A percentile compares a stretch with the other conserved stretches of the same genome.
Evolutionary conservation across 2,888 invertebrate genomes (phyloP).

Genomic region (Pachycephus smyrnensis): DNA sequence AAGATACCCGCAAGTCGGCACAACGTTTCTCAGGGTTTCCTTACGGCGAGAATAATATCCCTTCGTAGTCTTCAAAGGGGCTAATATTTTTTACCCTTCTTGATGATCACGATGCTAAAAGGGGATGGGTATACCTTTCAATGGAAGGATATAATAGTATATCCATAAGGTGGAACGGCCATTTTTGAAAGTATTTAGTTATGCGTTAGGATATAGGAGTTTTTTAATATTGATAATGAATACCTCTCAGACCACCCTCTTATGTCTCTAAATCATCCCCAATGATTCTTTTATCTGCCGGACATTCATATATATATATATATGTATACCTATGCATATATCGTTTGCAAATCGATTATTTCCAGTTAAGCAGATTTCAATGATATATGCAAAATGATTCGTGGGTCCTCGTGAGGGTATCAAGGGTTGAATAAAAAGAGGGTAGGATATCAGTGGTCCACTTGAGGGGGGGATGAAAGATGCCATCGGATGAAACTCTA

Average conservation of each 20-base stretch:
- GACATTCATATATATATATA: neutral
- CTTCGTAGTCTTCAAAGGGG: neutral
- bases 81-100: neutral
- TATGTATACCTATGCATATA: neutral
- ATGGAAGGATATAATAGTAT: neutral
- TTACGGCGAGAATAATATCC: neutral
- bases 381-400: neutral
- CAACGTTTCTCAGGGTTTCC: neutral
- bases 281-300: neutral
- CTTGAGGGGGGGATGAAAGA: neutral
- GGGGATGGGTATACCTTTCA: neutral
- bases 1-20: neutral
- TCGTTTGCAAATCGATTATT: neutral
- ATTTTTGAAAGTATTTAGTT: neutral
- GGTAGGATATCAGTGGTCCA: neutral
- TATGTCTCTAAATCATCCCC: neutral
- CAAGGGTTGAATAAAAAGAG: neutral
- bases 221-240: neutral
- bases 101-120: neutral
- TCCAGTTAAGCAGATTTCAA: neutral
- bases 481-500: neutral
- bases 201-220: neutral
- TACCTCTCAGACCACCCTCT: neutral
- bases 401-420: neutral
- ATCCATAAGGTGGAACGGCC: neutral